Conservation (phyloP, 2,888 invertebrate species). For the Chesias legatella region DNA sequence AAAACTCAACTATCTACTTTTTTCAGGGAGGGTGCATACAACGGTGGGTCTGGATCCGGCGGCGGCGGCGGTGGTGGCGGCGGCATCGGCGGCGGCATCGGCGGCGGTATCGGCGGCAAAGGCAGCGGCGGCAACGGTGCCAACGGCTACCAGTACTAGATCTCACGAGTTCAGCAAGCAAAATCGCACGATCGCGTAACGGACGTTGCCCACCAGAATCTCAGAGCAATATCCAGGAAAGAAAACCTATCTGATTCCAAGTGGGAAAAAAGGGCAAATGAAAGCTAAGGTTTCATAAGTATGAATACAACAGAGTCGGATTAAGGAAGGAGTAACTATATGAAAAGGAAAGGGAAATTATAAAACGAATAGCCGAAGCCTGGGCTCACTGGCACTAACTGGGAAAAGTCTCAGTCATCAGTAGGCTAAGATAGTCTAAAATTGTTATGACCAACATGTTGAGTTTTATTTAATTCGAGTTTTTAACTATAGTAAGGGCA, state of each 20-base stretch:
- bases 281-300: no score
- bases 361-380: no score
- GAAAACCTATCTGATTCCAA: neutral
- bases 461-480: no score
- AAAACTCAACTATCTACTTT: no score
- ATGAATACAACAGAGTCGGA: no score
- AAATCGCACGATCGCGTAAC: conserved; percentile 29
- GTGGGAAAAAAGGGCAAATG: no score
- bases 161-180: conserved; percentile 41
- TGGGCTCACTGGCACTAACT: no score
- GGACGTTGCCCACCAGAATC: conserved; percentile 28
- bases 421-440: no score
- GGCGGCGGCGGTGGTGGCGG: conserved; percentile 35
- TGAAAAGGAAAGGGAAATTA: neutral
- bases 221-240: conserved; percentile 2
- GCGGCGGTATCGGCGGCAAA: conserved; percentile 40
- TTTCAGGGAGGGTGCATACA: conserved; percentile 68
- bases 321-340: neutral
- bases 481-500: no score
- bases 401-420: no score
- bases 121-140: conserved; percentile 38
- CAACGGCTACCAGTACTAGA: conserved; percentile 64
- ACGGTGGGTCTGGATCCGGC: conserved; percentile 30
- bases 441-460: no score
- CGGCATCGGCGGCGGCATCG: conserved; percentile 35